These are phyloP conservation scores for Melanotaenia pygmaea DNA, from an alignment of 2,797 vertebrate species.

Conservation along the genomic window DNA sequence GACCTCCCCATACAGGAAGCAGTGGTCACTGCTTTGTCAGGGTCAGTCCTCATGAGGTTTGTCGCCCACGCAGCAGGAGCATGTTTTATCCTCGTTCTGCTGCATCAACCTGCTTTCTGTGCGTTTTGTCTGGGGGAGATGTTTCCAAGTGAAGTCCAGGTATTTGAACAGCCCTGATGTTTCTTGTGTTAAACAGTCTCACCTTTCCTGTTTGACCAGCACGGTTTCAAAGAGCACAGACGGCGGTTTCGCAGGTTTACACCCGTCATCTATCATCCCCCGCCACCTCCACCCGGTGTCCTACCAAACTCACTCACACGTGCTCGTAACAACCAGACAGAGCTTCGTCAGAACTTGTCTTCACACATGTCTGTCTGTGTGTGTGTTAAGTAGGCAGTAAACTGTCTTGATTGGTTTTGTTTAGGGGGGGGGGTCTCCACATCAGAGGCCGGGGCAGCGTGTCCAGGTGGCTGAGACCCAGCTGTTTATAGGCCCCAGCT, in stretches of 20 bases:
- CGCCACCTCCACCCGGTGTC: not conserved
- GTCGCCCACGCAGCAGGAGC: conserved; percentile 33
- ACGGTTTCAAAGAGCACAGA: no score
- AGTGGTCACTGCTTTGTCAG: conserved; percentile 47
- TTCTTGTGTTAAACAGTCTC: no score
- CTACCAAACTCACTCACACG: conserved; percentile 50
- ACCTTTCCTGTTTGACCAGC: conserved; percentile 38
- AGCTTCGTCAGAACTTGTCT: conserved; percentile 15
- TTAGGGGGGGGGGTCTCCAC: conserved; percentile 30
- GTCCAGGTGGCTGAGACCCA: conserved; percentile 69
- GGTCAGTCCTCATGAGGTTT: conserved; percentile 60
- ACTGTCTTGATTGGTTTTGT: conserved; percentile 33
- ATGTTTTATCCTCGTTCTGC: conserved; percentile 4
- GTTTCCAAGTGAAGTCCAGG: conserved; percentile 33
- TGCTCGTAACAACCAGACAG: conserved; percentile 55
- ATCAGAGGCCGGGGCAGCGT: conserved; percentile 30
- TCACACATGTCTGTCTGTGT: conserved; percentile 56
- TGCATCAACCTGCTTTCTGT: no score
- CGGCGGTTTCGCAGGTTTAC: conserved; percentile 53
- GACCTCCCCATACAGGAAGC: conserved; percentile 64
- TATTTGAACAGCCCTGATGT: no score
- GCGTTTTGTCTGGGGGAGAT: conserved; percentile 11
- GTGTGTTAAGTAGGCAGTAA: conserved; percentile 61
- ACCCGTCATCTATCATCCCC: not conserved
- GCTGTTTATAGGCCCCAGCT: conserved; percentile 47